These are phyloP conservation scores for Rhinopithecus roxellana DNA, from an alignment of 2,113 vertebrate genomes.

Conservation along the genomic window DNA sequence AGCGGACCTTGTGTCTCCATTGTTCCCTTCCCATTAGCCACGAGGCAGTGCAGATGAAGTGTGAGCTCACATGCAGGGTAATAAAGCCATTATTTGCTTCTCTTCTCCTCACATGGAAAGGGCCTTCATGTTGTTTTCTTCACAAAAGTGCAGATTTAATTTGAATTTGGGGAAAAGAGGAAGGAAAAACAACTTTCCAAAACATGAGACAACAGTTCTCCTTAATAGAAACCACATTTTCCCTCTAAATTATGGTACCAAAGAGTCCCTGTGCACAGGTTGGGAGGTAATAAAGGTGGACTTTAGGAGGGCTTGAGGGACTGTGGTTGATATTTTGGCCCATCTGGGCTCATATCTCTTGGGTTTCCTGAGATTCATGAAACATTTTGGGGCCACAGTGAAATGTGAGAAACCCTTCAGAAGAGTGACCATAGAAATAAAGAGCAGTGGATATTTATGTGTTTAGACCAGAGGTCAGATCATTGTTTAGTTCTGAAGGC, in stretches of 20 bases:
- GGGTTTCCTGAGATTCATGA: conserved; percentile 48
- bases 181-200: conserved; percentile 64
- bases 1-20: neutral
- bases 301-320: neutral
- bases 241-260: conserved; percentile 51
- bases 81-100: conserved; percentile 30
- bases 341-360: conserved; percentile 48
- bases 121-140: conserved; percentile 24
- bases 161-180: conserved; percentile 52
- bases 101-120: conserved; percentile 7
- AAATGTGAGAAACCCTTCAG: conserved; percentile 60
- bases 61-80: neutral
- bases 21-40: neutral
- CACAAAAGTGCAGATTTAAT: conserved; percentile 62
- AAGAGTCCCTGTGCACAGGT: neutral
- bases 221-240: conserved; percentile 75
- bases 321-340: conserved; percentile 49
- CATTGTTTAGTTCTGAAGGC: neutral
- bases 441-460: conserved; percentile 53
- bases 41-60: neutral
- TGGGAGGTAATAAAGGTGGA: conserved; percentile 7
- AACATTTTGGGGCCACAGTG: conserved; percentile 42
- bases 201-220: conserved; percentile 46
- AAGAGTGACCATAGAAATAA: conserved; percentile 63
- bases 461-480: conserved; percentile 60